Evolutionary conservation across 2,797 vertebrate species (phyloP).

Genomic region (Rhadinocentrus ornatus): DNA sequence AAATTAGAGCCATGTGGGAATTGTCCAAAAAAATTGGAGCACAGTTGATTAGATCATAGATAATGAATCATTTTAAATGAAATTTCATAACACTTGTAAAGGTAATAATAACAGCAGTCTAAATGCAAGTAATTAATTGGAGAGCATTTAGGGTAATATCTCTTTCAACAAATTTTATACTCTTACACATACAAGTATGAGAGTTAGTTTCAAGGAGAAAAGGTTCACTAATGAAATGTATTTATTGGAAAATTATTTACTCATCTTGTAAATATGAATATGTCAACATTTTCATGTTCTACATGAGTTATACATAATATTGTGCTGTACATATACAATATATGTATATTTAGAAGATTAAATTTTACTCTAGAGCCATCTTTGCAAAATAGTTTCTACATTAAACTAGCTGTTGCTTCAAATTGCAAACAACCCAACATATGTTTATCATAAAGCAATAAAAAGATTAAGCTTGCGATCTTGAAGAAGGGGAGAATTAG

Average conservation of each 20-base stretch:
- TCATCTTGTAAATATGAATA: neutral
- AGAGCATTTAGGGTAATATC: neutral
- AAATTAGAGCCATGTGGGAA: neutral
- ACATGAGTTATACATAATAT: neutral
- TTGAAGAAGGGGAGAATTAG: too few relatives aligned
- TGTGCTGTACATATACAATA: too few relatives aligned
- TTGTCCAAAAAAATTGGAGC: neutral
- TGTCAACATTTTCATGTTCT: neutral
- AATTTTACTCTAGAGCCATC: too few relatives aligned
- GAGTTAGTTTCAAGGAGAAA: neutral
- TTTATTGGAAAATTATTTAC: neutral
- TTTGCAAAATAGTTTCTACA: too few relatives aligned
- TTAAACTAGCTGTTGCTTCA: too few relatives aligned
- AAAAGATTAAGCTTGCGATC: too few relatives aligned
- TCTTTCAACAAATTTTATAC: neutral
- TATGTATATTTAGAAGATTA: too few relatives aligned
- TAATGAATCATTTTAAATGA: neutral
- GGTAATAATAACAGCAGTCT: neutral
- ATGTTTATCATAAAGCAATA: too few relatives aligned
- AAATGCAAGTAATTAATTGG: neutral
- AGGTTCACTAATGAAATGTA: neutral
- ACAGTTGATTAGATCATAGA: neutral
- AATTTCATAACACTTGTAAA: neutral
- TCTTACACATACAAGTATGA: neutral
- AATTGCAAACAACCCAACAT: too few relatives aligned